Conservation (phyloP, 2,797 vertebrate genomes). For the Chiroxiphia lanceolata region DNA sequence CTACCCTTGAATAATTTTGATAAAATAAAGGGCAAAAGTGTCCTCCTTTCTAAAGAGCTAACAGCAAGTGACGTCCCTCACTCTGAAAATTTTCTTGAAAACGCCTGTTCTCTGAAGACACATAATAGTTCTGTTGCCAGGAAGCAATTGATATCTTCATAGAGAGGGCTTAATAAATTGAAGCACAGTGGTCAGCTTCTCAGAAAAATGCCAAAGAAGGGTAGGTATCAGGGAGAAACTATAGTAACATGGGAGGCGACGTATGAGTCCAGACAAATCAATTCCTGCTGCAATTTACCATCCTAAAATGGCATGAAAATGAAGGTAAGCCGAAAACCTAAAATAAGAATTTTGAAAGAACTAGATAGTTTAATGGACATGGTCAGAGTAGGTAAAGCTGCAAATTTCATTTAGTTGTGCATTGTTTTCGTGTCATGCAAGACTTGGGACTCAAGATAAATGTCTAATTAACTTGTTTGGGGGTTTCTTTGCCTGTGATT, state of each 20-base stretch:
- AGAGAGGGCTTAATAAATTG: conserved; percentile 27
- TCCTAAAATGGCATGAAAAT: conserved; percentile 1
- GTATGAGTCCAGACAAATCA: conserved; percentile 21
- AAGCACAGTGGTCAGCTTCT: conserved; percentile 31
- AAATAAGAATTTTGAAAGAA: neutral
- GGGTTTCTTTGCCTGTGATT: neutral
- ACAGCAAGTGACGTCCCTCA: neutral
- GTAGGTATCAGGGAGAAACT: conserved; percentile 18
- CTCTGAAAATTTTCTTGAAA: neutral
- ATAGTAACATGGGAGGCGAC: neutral
- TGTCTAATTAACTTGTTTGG: neutral
- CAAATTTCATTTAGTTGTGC: neutral
- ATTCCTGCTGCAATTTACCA: neutral
- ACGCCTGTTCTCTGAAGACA: neutral
- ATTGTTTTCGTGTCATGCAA: neutral
- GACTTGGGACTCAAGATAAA: neutral
- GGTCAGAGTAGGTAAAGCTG: neutral
- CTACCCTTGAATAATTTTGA: neutral
- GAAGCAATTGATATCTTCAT: conserved; percentile 43
- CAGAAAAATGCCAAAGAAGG: conserved; percentile 42
- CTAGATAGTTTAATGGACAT: neutral
- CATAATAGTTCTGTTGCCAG: conserved; percentile 18
- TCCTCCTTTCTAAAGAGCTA: neutral
- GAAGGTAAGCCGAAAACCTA: neutral
- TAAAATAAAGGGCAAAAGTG: neutral